Base-by-base conservation (phyloP, 1,140 invertebrate genomes). In the Drosophila arizonae region DNA sequence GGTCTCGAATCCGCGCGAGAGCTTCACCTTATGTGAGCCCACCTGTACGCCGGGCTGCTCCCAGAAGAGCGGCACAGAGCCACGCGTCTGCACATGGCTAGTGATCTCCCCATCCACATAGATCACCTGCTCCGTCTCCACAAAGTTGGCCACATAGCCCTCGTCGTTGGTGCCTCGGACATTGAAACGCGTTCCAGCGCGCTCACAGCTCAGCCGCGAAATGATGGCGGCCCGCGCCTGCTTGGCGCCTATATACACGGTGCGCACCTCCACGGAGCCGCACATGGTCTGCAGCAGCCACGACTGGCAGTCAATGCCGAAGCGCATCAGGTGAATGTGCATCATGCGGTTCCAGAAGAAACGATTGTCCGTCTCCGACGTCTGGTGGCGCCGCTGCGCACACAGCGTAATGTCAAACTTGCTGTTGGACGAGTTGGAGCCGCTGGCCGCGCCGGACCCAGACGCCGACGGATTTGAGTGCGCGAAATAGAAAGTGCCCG, bases 11-110 rank as follows among this genome's bases (percentile, higher is more conserved):
- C 98, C 97, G 54, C 98, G 94, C 0, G 98, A 99, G 92, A 99
- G 95, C 92, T 98, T 97, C 0, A 99, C 97, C 94, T 99, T 99
- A 92, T 99, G 99, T 6, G 98, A 98, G 0, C 99, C 99, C 33
- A 99, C 98, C 93, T 99, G 98, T 13, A 99, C 95, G n/a, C 99
- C 99, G 1, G 98, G 98, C 90, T 99, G 99, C 92, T 99, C 99
- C 98, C 98, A 99, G 92, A 99, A 99, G 9, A 99, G 92, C 4
- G 98, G 98, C 6, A 99, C 98, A 0, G 98, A 99, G 0, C 99
- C 99, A 78, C 99, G 94, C 0, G 97, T 99, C 92, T 97, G 96
- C 5, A 97, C 91, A 89, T 96, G 97, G 10, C 96, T 97, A 4
- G 95, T 94, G 1, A 96, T 93, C 86, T 96, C 96, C 80, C 96